phyloP scores from a whole-genome alignment of 2,113 vertebrate genomes.

The Taurulus bubalis region DNA sequence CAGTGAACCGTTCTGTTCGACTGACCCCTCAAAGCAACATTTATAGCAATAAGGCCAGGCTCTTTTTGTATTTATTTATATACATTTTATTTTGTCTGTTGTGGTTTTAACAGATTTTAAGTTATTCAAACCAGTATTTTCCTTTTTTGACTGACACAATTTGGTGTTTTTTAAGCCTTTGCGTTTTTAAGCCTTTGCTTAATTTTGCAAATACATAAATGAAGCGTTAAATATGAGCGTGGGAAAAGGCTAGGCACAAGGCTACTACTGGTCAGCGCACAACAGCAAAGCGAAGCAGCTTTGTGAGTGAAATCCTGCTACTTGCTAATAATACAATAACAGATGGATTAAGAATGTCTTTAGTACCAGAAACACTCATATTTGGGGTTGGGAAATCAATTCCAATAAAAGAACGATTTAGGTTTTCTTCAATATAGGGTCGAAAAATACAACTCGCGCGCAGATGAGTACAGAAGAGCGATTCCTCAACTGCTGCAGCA shows the following conservation, averaged over 20 bases:
- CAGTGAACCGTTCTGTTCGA: too few relatives aligned
- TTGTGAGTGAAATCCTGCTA: not conserved
- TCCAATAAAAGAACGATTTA: not conserved
- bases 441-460: too few relatives aligned
- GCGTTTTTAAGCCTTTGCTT: too few relatives aligned
- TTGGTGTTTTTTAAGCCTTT: not conserved
- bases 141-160: not conserved
- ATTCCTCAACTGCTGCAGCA: too few relatives aligned
- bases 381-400: not conserved
- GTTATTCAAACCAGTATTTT: too few relatives aligned
- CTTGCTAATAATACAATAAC: not conserved
- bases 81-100: not conserved
- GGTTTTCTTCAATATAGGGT: not conserved
- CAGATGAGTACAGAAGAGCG: too few relatives aligned
- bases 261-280: not conserved
- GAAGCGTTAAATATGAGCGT: not conserved
- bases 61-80: too few relatives aligned
- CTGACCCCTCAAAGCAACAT: too few relatives aligned
- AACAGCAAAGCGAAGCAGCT: too few relatives aligned
- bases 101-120: not conserved
- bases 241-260: too few relatives aligned
- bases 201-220: not conserved
- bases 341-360: not conserved
- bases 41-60: too few relatives aligned
- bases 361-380: not conserved